Percentiles rank a stretch among this genome's conserved stretches.
Evolutionary conservation across 2,113 vertebrate species (phyloP).

Genomic region (Trichomycterus rosablanca): DNA sequence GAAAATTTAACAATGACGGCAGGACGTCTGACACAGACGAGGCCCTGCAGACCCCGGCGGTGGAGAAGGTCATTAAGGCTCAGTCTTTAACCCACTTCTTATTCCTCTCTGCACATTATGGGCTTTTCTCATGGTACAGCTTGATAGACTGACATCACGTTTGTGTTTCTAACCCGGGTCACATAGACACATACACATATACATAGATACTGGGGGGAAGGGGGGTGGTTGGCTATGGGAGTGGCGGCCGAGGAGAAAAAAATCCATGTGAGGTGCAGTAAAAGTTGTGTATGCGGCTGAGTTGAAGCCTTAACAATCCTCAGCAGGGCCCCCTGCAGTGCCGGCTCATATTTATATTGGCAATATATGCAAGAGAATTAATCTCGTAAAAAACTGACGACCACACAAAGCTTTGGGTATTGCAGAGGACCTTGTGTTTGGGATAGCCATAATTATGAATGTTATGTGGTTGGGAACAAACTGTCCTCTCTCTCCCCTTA

Average conservation of each 20-base stretch:
- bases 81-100: slow-evolving; percentile 12
- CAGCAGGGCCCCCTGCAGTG: slow-evolving; percentile 80
- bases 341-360: slow-evolving; percentile 93
- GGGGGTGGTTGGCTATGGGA: slow-evolving; percentile 43
- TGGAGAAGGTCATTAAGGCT: slow-evolving; percentile 20
- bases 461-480: slow-evolving; percentile 59
- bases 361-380: slow-evolving; percentile 97
- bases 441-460: slow-evolving; percentile 76
- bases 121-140: slow-evolving; percentile 23
- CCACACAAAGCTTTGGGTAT: slow-evolving; percentile 90
- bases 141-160: slow-evolving; percentile 13
- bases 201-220: too few relatives aligned
- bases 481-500: slow-evolving; percentile 52
- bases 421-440: slow-evolving; percentile 72
- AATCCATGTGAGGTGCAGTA: slow-evolving; percentile 85
- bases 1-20: slow-evolving; percentile 37
- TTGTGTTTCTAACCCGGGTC: slow-evolving; percentile 40
- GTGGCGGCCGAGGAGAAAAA: slow-evolving; percentile 77
- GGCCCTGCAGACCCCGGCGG: slow-evolving; percentile 6
- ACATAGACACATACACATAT: slow-evolving; percentile 18
- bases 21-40: slow-evolving; percentile 23
- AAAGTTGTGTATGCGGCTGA: slow-evolving; percentile 91
- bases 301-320: slow-evolving; percentile 88
- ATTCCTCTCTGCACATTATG: slow-evolving; percentile 13
- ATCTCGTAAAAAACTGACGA: slow-evolving; percentile 90